Percentiles rank a stretch among this genome's conserved stretches.
These are phyloP conservation scores for Hydrozoanthus gracilis DNA, from an alignment of 92 coral and sea anemone species.

Conservation along the genomic window DNA sequence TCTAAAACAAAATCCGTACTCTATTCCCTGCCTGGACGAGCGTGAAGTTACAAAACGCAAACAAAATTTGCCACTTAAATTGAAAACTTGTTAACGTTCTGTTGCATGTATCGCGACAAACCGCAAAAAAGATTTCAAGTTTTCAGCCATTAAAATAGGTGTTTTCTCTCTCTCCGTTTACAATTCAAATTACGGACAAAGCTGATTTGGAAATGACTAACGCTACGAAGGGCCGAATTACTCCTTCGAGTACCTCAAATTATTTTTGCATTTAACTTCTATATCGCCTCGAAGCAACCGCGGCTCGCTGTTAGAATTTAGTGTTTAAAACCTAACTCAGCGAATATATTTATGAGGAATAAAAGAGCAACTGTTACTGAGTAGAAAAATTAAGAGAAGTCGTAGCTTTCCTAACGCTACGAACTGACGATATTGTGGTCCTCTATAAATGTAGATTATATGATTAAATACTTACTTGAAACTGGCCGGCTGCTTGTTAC, in stretches of 20 bases:
- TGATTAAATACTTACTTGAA: constrained; percentile 20
- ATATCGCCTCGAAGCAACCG: constrained; percentile 35
- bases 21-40: no score
- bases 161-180: no score
- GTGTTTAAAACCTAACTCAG: neutral
- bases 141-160: neutral
- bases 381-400: neutral
- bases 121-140: neutral
- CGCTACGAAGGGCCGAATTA: neutral
- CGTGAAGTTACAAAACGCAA: no score
- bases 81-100: neutral
- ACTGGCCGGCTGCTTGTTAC: constrained; percentile 44
- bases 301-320: constrained; percentile 24
- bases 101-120: neutral
- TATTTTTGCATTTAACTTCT: constrained; percentile 33
- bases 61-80: neutral
- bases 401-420: no score
- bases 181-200: neutral
- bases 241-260: neutral
- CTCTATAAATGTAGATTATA: neutral
- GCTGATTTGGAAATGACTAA: neutral
- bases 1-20: no score
- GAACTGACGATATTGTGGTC: neutral
- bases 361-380: constrained; percentile 22
- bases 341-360: neutral